These are phyloP conservation scores for Rallus crepitans DNA, from an alignment of 2,797 vertebrate species.

Conservation along the genomic window DNA sequence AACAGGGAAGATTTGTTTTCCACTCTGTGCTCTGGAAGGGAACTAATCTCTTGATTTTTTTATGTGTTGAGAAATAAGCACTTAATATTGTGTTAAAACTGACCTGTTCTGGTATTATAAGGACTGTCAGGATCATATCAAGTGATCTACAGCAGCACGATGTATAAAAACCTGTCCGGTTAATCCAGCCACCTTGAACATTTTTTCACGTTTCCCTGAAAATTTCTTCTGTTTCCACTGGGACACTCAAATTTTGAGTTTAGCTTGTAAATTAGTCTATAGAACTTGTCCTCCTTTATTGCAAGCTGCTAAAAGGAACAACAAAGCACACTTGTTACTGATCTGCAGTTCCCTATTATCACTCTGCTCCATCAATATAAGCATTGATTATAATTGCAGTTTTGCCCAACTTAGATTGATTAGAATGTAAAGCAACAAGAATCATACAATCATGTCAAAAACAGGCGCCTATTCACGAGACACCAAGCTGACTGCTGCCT, in stretches of 20 bases:
- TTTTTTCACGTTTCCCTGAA: neutral
- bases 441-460: slow-evolving; percentile 87
- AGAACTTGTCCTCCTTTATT: slow-evolving; percentile 78
- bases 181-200: neutral
- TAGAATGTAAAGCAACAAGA: slow-evolving; percentile 90
- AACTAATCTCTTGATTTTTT: neutral
- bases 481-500: neutral
- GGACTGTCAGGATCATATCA: neutral
- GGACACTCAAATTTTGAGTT: neutral
- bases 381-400: slow-evolving; percentile 88
- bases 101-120: neutral
- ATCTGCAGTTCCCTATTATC: slow-evolving; percentile 88
- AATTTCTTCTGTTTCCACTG: neutral
- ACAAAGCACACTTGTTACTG: slow-evolving; percentile 82
- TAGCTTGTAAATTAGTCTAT: slow-evolving; percentile 79
- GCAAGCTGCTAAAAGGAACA: slow-evolving; percentile 74
- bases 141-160: neutral
- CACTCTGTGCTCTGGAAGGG: neutral
- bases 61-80: neutral
- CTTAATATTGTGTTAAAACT: neutral
- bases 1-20: neutral
- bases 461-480: slow-evolving; percentile 74
- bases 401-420: slow-evolving; percentile 90
- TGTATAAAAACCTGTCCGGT: neutral
- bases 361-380: slow-evolving; percentile 81